Percentiles rank a stretch among this genome's conserved stretches.
Evolutionary conservation across 2,113 vertebrate species (phyloP).

Genomic region (Syngnathoides biaculeatus): DNA sequence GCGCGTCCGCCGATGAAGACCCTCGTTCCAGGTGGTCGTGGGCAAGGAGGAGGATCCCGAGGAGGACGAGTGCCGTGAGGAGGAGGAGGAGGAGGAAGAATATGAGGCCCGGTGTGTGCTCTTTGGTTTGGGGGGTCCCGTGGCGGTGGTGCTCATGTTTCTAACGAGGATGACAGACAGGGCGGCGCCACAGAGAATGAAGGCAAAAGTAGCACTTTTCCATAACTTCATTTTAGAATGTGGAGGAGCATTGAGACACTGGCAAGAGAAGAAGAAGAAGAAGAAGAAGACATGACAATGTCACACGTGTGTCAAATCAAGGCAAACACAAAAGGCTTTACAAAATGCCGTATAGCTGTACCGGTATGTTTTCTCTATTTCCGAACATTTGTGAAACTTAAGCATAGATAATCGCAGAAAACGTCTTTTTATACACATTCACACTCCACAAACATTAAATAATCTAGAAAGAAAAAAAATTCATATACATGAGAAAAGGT

Average conservation of each 20-base stretch:
- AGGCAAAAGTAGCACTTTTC: conserved; percentile 85
- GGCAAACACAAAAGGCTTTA: too few species aligned
- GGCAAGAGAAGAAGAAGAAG: conserved; percentile 51
- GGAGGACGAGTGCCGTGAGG: conserved; percentile 25
- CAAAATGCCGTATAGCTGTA: too few species aligned
- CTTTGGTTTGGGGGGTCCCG: conserved; percentile 44
- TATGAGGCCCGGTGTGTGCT: conserved; percentile 32
- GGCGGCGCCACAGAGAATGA: conserved; percentile 82
- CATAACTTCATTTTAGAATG: conserved; percentile 94
- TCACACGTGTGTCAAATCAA: not conserved
- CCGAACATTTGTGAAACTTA: too few species aligned
- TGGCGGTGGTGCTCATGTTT: conserved; percentile 63
- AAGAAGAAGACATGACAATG: conserved; percentile 3
- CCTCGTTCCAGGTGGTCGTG: conserved; percentile 13
- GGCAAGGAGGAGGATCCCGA: conserved; percentile 5
- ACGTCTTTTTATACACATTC: too few species aligned
- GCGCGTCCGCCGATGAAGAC: conserved; percentile 52
- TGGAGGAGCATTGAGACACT: conserved; percentile 87
- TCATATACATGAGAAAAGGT: too few species aligned
- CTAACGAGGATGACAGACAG: conserved; percentile 81
- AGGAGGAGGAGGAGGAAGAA: conserved; percentile 23
- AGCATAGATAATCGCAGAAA: too few species aligned
- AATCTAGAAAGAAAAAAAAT: too few species aligned
- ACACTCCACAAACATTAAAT: too few species aligned
- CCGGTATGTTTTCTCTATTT: too few species aligned